Evolutionary conservation across 2,113 vertebrate genomes (phyloP).

Genomic region (Spilogale gracilis): DNA sequence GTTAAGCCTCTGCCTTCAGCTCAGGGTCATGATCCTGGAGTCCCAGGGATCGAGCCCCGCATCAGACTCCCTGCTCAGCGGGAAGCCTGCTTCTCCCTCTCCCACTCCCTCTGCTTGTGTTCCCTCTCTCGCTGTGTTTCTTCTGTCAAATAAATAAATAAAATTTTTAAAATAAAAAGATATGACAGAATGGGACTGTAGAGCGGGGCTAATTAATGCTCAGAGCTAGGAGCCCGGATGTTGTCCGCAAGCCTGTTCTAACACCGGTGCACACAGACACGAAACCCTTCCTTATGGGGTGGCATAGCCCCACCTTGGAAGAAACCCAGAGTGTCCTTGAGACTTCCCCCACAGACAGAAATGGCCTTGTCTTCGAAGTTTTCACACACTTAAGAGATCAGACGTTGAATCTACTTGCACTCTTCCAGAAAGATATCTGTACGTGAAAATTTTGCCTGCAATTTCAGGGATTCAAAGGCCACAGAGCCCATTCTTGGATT

Average conservation of each 20-base stretch:
- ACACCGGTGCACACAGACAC: background rate
- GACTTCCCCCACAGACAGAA: background rate
- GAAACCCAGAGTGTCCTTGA: background rate
- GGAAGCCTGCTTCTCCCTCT: too few species aligned
- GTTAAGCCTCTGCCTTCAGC: too few species aligned
- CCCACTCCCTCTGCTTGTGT: too few species aligned
- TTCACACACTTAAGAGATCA: background rate
- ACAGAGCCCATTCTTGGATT: background rate
- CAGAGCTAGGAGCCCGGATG: too few species aligned
- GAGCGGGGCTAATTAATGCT: background rate
- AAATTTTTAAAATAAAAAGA: too few species aligned
- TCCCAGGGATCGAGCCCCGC: too few species aligned
- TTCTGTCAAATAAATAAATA: too few species aligned
- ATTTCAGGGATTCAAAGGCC: background rate
- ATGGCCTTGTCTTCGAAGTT: background rate
- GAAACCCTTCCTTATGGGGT: background rate
- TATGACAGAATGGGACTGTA: background rate
- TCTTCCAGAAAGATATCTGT: too few species aligned
- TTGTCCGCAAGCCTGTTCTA: background rate
- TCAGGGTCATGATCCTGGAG: too few species aligned
- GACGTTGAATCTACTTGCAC: background rate
- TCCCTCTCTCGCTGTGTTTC: too few species aligned
- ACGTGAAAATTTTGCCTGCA: background rate
- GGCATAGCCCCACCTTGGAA: background rate
- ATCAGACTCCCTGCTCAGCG: too few species aligned